phyloP scores from a whole-genome alignment of 2,113 vertebrate species.

The Alosa alosa region DNA sequence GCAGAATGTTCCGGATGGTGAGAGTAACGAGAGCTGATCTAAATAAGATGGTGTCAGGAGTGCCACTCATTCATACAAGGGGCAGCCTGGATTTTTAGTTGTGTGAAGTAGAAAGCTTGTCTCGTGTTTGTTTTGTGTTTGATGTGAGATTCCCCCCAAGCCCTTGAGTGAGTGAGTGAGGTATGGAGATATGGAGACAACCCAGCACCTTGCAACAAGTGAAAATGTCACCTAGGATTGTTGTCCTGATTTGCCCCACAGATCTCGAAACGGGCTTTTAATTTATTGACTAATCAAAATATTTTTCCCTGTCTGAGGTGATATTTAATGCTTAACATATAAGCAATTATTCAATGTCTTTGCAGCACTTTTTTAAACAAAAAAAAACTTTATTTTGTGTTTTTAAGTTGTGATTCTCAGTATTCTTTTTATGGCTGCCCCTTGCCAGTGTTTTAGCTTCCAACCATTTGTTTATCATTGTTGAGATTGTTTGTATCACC shows the following conservation, averaged over 20 bases:
- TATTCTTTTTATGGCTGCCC: slow-evolving; percentile 28
- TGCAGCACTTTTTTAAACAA: slow-evolving; percentile 36
- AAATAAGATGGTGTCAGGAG: slow-evolving; percentile 24
- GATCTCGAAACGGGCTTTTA: neutral
- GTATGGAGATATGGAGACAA: neutral
- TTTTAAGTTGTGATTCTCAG: slow-evolving; percentile 25
- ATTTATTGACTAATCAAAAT: slow-evolving; percentile 13
- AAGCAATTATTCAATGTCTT: slow-evolving; percentile 9
- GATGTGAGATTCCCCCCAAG: neutral
- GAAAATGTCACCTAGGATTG: neutral
- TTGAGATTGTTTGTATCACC: neutral
- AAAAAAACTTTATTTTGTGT: neutral
- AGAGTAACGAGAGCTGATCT: neutral
- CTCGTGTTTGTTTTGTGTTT: slow-evolving; percentile 8
- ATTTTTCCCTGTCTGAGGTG: slow-evolving; percentile 1
- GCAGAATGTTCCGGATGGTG: neutral
- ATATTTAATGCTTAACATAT: slow-evolving; percentile 12
- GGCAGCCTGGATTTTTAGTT: slow-evolving; percentile 34
- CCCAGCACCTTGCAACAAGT: neutral
- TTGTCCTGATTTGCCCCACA: slow-evolving; percentile 1
- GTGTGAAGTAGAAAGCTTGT: neutral
- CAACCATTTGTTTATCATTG: neutral
- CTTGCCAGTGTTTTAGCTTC: slow-evolving; percentile 39
- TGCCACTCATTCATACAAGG: slow-evolving; percentile 37
- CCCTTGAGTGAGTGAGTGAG: slow-evolving; percentile 7